Evolutionary conservation across 1,140 invertebrate species (phyloP).

Genomic region (Hyposmocoma kahamanoa): DNA sequence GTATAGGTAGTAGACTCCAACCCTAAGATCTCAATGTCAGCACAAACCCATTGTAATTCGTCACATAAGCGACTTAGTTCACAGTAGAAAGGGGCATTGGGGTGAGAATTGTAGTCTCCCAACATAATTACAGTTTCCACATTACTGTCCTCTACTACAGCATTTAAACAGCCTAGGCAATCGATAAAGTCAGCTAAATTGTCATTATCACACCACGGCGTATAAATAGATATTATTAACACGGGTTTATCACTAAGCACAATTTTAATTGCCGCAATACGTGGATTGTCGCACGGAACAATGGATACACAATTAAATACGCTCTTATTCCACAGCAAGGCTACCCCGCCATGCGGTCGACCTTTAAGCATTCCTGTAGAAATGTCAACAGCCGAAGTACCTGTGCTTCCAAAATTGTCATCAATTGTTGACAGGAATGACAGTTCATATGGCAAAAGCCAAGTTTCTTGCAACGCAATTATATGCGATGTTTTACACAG

Average conservation of each 20-base stretch:
- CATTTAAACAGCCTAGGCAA: neutral
- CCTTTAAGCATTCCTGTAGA: neutral
- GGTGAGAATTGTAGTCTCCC: neutral
- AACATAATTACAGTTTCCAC: neutral
- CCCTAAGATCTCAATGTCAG: neutral
- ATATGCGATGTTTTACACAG: neutral
- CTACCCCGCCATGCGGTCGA: slow-evolving; percentile 4
- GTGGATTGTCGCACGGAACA: neutral
- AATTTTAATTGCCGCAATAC: neutral
- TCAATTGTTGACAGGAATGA: neutral
- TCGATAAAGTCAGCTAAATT: neutral
- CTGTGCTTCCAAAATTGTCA: neutral
- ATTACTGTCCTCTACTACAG: neutral
- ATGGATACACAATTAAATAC: neutral
- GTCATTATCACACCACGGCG: neutral
- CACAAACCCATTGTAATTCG: neutral
- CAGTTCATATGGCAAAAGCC: neutral
- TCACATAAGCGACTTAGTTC: neutral
- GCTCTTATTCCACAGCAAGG: neutral
- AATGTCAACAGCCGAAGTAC: neutral
- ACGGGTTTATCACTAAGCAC: neutral
- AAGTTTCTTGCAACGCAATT: neutral
- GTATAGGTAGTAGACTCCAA: neutral
- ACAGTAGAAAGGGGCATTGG: neutral
- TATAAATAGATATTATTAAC: neutral